phyloP scores from a whole-genome alignment of 2,888 invertebrate genomes.

The Meloe dianella region DNA sequence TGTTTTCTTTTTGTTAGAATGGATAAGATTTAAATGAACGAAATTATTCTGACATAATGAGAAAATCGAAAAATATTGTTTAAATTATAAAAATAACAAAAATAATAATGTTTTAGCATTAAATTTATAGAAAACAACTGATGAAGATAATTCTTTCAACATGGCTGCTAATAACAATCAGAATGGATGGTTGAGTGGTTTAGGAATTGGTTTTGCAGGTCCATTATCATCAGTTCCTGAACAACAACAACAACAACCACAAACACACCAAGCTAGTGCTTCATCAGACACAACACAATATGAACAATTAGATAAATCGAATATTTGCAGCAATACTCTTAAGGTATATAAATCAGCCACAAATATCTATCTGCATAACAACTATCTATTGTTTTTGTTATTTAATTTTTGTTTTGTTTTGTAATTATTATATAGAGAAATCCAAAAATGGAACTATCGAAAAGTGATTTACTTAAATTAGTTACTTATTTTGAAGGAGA shows the following conservation, averaged over 20 bases:
- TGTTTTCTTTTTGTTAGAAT: conserved; percentile 42
- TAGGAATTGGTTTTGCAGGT: conserved; percentile 53
- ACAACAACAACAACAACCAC: conserved; percentile 42
- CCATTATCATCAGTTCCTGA: conserved; percentile 53
- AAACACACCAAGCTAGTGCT: conserved; percentile 46
- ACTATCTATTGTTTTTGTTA: conserved; percentile 15
- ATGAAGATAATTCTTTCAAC: conserved; percentile 48
- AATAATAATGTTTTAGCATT: conserved; percentile 37
- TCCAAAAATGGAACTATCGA: conserved; percentile 75
- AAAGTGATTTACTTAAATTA: conserved; percentile 79
- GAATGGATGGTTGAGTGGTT: conserved; percentile 58
- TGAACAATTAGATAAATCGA: conserved; percentile 57
- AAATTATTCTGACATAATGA: conserved; percentile 34
- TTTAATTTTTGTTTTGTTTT: too few relatives aligned
- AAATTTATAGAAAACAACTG: conserved; percentile 31
- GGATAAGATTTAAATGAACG: conserved; percentile 37
- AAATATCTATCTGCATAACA: conserved; percentile 18
- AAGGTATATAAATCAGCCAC: conserved; percentile 50
- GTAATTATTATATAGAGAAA: conserved; percentile 65
- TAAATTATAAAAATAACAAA: conserved; percentile 17
- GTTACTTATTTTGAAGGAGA: conserved; percentile 87
- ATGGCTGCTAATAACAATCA: conserved; percentile 60
- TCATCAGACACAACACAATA: conserved; percentile 54
- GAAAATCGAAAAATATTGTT: conserved; percentile 29
- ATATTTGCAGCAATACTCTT: conserved; percentile 57